These are phyloP conservation scores for Gouania willdenowi DNA, from an alignment of 2,797 vertebrate genomes.

Conservation along the genomic window DNA sequence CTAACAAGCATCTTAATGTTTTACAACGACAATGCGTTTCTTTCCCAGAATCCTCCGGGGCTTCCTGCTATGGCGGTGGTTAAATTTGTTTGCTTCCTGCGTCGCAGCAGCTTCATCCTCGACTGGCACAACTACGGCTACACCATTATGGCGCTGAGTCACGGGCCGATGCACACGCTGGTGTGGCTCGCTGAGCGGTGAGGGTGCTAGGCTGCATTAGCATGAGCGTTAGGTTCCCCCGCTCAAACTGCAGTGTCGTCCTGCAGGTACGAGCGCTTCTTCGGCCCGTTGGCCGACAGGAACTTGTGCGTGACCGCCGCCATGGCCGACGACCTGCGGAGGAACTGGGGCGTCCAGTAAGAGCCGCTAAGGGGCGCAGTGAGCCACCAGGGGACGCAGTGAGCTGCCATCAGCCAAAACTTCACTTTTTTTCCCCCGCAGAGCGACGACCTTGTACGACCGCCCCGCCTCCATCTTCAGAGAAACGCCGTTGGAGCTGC, in stretches of 20 bases:
- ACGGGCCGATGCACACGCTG: conserved; percentile 72
- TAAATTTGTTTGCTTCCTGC: conserved; percentile 79
- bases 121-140: conserved; percentile 99
- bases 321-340: conserved; percentile 85
- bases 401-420: no score
- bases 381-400: no score
- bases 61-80: conserved; percentile 84
- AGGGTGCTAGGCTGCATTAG: conserved; percentile 11
- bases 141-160: conserved; percentile 87
- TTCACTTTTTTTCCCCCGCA: conserved; percentile 56
- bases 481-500: conserved; percentile 78
- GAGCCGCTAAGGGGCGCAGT: conserved; percentile 1
- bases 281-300: conserved; percentile 79
- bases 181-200: conserved; percentile 87
- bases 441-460: conserved; percentile 89
- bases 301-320: conserved; percentile 90
- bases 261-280: conserved; percentile 87
- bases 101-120: conserved; percentile 80
- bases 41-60: conserved; percentile 89
- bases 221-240: no score
- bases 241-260: neutral
- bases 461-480: conserved; percentile 85
- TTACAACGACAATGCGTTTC: neutral
- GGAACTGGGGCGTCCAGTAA: conserved; percentile 86
- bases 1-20: no score